Percentiles rank a stretch among this genome's conserved stretches.
phyloP scores from a whole-genome alignment of 2,888 invertebrate species.

The Dryobotodes eremita region DNA sequence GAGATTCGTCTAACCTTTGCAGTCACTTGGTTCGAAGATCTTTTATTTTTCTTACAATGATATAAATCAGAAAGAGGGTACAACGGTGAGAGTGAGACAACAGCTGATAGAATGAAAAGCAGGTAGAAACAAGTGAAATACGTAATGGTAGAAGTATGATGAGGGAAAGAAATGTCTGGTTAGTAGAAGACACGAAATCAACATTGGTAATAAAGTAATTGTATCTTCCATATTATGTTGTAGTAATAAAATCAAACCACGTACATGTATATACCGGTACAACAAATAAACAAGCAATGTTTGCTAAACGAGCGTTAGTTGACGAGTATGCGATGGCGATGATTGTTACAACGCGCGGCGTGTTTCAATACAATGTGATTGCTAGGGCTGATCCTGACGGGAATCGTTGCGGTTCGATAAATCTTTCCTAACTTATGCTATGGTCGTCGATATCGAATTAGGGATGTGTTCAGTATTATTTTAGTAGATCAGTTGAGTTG shows the following conservation, averaged over 20 bases:
- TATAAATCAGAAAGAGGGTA: neutral
- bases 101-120: neutral
- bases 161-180: neutral
- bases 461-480: neutral
- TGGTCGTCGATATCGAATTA: neutral
- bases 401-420: conserved; percentile 1
- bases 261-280: neutral
- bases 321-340: conserved; percentile 47
- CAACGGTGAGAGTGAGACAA: neutral
- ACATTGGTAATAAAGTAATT: neutral
- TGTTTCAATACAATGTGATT: conserved; percentile 20
- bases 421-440: conserved; percentile 3
- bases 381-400: conserved; percentile 38
- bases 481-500: too few relatives aligned
- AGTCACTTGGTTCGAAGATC: neutral
- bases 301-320: conserved; percentile 43
- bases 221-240: neutral
- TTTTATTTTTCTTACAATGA: neutral
- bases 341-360: conserved; percentile 23
- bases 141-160: too few relatives aligned
- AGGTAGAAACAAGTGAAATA: neutral
- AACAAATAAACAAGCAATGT: conserved; percentile 43
- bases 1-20: neutral
- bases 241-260: neutral
- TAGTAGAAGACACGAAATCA: neutral